Evolutionary conservation across 2,888 invertebrate genomes (phyloP).

Genomic region (Sesia bembeciformis): DNA sequence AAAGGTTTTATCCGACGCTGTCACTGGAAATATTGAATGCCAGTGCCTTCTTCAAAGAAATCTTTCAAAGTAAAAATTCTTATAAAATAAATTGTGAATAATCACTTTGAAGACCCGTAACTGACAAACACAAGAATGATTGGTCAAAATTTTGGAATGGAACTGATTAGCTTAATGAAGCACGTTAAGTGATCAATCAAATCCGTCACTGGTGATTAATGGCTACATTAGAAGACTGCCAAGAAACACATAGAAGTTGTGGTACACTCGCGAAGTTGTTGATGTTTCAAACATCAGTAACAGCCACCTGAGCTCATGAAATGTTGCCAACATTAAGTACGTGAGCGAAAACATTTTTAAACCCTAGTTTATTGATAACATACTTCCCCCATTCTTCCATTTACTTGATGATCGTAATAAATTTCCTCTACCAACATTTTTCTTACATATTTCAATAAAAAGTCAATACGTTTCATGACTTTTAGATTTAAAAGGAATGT

Average conservation of each 20-base stretch:
- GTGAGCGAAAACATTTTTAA: slow-evolving; percentile 13
- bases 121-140: too few relatives aligned
- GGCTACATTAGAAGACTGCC: slow-evolving; percentile 2
- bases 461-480: background rate
- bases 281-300: slow-evolving; percentile 18
- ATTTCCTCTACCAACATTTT: too few relatives aligned
- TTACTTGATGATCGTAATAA: too few relatives aligned
- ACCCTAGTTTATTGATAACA: background rate
- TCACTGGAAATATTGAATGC: background rate
- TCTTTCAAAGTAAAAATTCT: background rate
- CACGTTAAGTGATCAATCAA: slow-evolving; percentile 12
- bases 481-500: background rate
- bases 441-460: too few relatives aligned
- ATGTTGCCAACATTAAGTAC: slow-evolving; percentile 26
- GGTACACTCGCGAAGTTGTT: slow-evolving; percentile 23
- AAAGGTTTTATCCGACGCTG: background rate
- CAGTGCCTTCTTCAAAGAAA: background rate
- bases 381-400: background rate
- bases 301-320: slow-evolving; percentile 32
- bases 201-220: slow-evolving; percentile 11
- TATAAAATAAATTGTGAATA: background rate
- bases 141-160: background rate
- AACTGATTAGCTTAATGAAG: background rate
- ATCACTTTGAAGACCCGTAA: background rate
- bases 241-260: slow-evolving; percentile 18